These are phyloP conservation scores for Eumaeus atala DNA, from an alignment of 1,140 invertebrate species.

Conservation along the genomic window DNA sequence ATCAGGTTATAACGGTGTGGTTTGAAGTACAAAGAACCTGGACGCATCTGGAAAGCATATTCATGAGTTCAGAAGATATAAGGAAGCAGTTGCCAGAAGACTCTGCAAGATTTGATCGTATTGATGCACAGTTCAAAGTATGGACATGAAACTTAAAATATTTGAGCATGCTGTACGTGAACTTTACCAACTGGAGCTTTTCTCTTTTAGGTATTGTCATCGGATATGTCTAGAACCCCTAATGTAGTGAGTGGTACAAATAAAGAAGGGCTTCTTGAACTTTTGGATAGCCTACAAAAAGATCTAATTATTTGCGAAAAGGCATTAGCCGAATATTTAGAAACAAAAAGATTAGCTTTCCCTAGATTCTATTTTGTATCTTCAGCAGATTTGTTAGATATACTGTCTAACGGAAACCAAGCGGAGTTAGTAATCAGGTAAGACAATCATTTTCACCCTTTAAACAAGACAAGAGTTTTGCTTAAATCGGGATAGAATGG, in stretches of 20 bases:
- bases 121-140: conserved; percentile 93
- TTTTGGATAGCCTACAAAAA: conserved; percentile 88
- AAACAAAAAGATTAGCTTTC: conserved; percentile 97
- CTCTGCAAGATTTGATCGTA: conserved; percentile 92
- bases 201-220: conserved; percentile 71
- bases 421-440: conserved; percentile 84
- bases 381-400: conserved; percentile 95
- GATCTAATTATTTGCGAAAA: conserved; percentile 96
- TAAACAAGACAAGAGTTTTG: too few species aligned
- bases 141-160: conserved; percentile 32
- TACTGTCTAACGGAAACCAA: conserved; percentile 96
- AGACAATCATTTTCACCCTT: neutral
- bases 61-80: conserved; percentile 98
- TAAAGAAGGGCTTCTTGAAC: conserved; percentile 83
- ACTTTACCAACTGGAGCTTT: conserved; percentile 5
- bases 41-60: conserved; percentile 97
- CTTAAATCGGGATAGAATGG: too few species aligned
- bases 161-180: conserved; percentile 2
- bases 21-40: conserved; percentile 98
- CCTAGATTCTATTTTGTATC: conserved; percentile 98
- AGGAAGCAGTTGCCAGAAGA: conserved; percentile 94
- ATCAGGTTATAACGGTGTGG: conserved; percentile 94
- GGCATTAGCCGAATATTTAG: conserved; percentile 95
- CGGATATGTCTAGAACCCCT: conserved; percentile 82
- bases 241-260: conserved; percentile 95